Evolutionary conservation across 2,888 invertebrate genomes (phyloP), one percentile per base, ranked within the genome.

Genomic region (Clostera curtula): DNA sequence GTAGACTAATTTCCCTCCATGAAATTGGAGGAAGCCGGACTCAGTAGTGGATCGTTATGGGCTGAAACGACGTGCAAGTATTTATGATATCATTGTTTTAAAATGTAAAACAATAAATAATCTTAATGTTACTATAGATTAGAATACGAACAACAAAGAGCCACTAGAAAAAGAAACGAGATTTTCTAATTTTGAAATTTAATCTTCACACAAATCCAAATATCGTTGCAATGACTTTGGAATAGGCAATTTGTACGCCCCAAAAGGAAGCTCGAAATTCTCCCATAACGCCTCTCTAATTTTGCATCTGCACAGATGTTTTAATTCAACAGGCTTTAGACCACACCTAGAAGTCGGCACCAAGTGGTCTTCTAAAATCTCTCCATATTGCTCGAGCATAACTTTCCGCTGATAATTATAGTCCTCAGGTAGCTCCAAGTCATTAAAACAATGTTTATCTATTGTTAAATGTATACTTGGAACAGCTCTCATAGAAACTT

Each of bases 241-340:
- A 40, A 93, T 69, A 3, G 89, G 87, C 24, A 94, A 60, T 10
- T 85, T 85, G 41, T 86, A 83, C 40, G 93, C 92, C 7, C 93
- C 93, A 42, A 88, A 85, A 0, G 94, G 94, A 19, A 95, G 62
- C 43, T 90, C 89, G 67, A 89, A 91, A 56, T 90, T 91, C 16
- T 79, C 50, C 79, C 90, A 88, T 24, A 95, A 67, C 29, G 73
- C 62, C 22, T 89, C 74, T 32, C 94, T 85, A 21, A 94, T 87
- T 11, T 73, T 72, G 59, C 93, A 93, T 38, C 93, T 85, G 48
- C 91, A 90, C 2, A 94, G 67, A 65, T 94, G 93, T 43, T 90
- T 91, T 29, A 95, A 70, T 45, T 91, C 90, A n/a, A 89, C 87
- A 1, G 91, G 89, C 33, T 60, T 62, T 4, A 88, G 40, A 1